Base-by-base conservation (phyloP, 2,797 vertebrate species). In the Lithobates pipiens region DNA sequence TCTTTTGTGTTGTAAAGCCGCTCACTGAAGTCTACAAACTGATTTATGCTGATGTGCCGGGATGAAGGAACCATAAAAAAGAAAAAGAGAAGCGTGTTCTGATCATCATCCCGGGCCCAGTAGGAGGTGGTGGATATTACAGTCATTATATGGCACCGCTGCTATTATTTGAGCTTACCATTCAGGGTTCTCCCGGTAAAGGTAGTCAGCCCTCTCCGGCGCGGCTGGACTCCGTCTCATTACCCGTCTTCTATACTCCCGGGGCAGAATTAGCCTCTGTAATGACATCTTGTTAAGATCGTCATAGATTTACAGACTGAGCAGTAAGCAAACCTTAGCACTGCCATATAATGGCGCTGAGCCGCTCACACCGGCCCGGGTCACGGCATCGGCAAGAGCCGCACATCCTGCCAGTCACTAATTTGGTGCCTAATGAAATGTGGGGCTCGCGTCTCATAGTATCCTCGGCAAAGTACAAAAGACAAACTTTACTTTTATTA, bases 281-380 rank as follows among this genome's bases (percentile, higher is more conserved):
- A 29, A 77, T 63, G 82, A 78, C 32, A 77, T 75, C 82, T 69
- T 70, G 74, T 83, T 83, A 75, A 71, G 44, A n/a, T 16, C 15
- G 67, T 23, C 76, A 72, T 61, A 77, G 67, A 77, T 67, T 82
- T 67, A 57, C 63, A 68, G 70, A 27, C 80, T 72, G 69, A 18
- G 25, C 11, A 34, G n/a, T n/a, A 34, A 70, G 77, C n/a, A 39
- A 57, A 70, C 39, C 50, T 23, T 18, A 34, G 54, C 61, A 21
- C 11, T 29, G 25, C 16, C n/a, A n/a, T 74, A 16, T 74, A 72
- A 82, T 74, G 80, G 70, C 27, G 5, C 21, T 39, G 39, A 13
- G 6, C 6, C 0, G 71, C 80, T 29, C 69, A 11, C 29, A 8
- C 57, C 65, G 10, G 63, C 16, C 36, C n/a, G 80, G 70, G 70